phyloP scores from a whole-genome alignment of 2,888 invertebrate genomes.

The Chloromyia formosa region DNA sequence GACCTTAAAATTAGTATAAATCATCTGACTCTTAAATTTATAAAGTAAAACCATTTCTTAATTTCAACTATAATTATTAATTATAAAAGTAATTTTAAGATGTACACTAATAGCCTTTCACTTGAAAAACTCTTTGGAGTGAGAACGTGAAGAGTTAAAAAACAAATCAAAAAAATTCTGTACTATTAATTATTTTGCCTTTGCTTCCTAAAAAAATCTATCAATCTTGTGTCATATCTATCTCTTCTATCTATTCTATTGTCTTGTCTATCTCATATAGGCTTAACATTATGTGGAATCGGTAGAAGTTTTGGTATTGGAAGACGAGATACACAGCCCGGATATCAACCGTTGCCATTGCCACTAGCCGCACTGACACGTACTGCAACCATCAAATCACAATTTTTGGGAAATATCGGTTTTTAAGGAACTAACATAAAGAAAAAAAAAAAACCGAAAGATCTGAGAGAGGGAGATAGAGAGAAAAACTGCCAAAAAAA shows the following conservation, averaged over 20 bases:
- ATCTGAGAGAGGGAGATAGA: not conserved
- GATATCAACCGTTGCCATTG: constrained; percentile 58
- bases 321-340: constrained; percentile 57
- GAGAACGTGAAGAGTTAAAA: no score
- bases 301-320: constrained; percentile 63
- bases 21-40: constrained; percentile 49
- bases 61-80: not conserved
- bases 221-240: not conserved
- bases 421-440: constrained; percentile 55
- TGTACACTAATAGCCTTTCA: no score
- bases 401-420: constrained; percentile 63
- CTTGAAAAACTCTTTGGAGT: no score
- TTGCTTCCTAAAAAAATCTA: no score
- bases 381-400: constrained; percentile 63
- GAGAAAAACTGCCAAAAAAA: not conserved
- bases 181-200: no score
- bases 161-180: no score
- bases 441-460: not conserved
- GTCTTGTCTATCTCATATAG: constrained; percentile 53
- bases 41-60: not conserved
- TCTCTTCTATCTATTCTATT: constrained; percentile 30
- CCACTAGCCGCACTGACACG: constrained; percentile 63
- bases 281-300: constrained; percentile 64
- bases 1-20: constrained; percentile 15
- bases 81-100: not conserved